Evolutionary conservation across 2,888 invertebrate species (phyloP).

Genomic region (Sesia apiformis): DNA sequence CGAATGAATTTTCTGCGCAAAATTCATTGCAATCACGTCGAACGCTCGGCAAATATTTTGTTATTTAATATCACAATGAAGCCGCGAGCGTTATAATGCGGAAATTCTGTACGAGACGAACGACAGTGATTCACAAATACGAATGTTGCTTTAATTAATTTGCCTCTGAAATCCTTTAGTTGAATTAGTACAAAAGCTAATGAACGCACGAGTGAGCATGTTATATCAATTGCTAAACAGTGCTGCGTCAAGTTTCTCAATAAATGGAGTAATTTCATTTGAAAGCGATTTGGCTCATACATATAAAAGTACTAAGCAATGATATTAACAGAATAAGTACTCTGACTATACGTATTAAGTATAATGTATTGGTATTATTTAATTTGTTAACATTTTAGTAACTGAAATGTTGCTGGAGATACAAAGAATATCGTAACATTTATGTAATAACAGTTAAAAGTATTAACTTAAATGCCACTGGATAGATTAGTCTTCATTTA

Average conservation of each 20-base stretch:
- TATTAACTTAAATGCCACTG: no score
- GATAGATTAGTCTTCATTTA: no score
- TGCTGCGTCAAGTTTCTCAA: neutral
- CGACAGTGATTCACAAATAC: conserved; percentile 1
- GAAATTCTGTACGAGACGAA: conserved; percentile 1
- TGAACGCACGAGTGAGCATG: conserved; percentile 1
- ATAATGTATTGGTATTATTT: no score
- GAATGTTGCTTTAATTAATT: conserved; percentile 5
- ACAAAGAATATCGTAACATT: no score
- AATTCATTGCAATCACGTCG: neutral
- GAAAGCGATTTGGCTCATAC: neutral
- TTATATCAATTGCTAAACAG: neutral
- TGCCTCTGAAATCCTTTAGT: conserved; percentile 4
- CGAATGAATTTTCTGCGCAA: neutral
- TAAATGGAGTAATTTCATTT: neutral
- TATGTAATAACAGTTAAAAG: no score
- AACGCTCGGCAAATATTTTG: neutral
- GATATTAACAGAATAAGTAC: neutral
- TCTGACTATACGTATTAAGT: neutral
- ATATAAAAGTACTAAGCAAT: neutral
- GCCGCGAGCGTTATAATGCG: neutral
- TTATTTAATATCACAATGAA: neutral
- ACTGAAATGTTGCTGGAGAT: no score
- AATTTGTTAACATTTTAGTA: no score
- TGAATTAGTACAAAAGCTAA: conserved; percentile 1